Base-by-base conservation (phyloP, 2,113 vertebrate genomes). In the Tupaia chinensis region DNA sequence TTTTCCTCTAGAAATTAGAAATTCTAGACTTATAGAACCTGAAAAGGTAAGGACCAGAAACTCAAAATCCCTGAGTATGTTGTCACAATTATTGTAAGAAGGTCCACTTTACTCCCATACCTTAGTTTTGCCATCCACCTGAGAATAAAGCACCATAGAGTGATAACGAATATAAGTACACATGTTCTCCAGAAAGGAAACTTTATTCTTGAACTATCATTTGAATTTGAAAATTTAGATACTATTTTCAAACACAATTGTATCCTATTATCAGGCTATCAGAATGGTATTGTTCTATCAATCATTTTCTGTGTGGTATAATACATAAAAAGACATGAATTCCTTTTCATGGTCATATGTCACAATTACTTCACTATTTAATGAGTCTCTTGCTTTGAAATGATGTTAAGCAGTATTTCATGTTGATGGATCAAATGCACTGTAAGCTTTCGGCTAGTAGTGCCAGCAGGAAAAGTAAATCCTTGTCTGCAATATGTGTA, bases 321-420 rank as follows among this genome's bases (percentile, higher is more conserved):
- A 22, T n/a, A 32, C 81, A 11, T 44, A 54, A 44, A 74, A 91
- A 86, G 8, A 8, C 9, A 78, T 54, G 27, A 85, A 70, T 83
- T 17, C 14, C 9, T 56, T 88, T 82, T 44, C 8, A 9, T 16
- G 63, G 56, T 68, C 60, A 82, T 68, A 20, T 92, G 32, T 54
- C 68, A 60, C 58, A 91, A 60, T 76, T 73, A 87, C 34, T 91
- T 60, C 77, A 14, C 8, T 72, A 29, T 56, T 91, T 65, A 86
- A 85, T 81, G 68, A 91, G 7, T 44, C 87, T 2, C 4, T 56
- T 77, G 8, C 34, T 86, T 74, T 87, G 66, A 72, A 76, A 20
- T 68, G 68, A 81, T 81, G 56, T 81, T 82, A n/a, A 92, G 10
- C 58, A n/a, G 19, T 65, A 87, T 80, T 92, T 87, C 82, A 60